Evolutionary conservation across 2,797 vertebrate genomes (phyloP).

Genomic region (Cheirogaleus major): DNA sequence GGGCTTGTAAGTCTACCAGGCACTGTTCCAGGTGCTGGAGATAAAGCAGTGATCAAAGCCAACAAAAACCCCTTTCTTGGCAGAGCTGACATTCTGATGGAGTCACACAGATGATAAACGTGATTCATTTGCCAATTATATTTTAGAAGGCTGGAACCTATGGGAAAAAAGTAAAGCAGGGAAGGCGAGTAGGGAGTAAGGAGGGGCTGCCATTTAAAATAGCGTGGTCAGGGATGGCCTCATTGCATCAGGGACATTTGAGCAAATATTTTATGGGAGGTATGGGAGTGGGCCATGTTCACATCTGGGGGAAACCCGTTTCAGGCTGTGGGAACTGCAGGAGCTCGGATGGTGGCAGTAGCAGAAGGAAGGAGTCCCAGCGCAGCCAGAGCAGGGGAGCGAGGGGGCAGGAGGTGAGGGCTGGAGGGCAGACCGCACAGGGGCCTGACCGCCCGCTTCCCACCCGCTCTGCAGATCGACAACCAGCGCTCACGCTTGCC

Average conservation of each 20-base stretch:
- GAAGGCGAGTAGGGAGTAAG: not conserved
- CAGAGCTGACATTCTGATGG: not conserved
- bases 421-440: not conserved
- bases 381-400: not conserved
- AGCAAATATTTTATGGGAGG: not conserved
- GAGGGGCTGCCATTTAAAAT: not conserved
- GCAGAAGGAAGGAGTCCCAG: not conserved
- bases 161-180: not conserved
- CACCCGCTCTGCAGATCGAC: conserved; percentile 83
- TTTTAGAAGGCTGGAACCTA: not conserved
- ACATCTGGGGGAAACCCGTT: not conserved
- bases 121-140: not conserved
- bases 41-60: not conserved
- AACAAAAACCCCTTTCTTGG: not conserved
- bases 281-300: not conserved
- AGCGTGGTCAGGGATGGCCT: not conserved
- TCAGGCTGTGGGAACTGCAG: not conserved
- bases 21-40: not conserved
- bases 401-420: not conserved
- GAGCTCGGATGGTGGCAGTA: not conserved
- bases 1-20: not conserved
- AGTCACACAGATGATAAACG: not conserved
- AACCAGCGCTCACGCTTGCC: conserved; percentile 86
- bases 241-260: not conserved
- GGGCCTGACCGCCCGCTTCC: not conserved